phyloP scores from a whole-genome alignment of 2,113 vertebrate genomes.

The Sylvia atricapilla region DNA sequence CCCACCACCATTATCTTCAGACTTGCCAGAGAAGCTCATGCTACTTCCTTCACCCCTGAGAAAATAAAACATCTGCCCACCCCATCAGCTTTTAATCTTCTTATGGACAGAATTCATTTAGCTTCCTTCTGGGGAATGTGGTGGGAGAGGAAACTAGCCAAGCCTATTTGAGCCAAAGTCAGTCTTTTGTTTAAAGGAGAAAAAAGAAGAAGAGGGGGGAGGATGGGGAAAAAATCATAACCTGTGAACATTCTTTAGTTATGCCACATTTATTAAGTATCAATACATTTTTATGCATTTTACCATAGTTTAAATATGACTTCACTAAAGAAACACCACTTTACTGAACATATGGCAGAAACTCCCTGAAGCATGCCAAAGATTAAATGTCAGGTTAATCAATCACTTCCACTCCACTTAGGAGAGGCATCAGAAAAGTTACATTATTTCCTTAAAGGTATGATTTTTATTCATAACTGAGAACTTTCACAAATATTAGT shows the following conservation, averaged over 20 bases:
- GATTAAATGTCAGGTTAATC: conserved; percentile 40
- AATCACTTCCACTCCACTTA: background rate
- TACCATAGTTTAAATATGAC: background rate
- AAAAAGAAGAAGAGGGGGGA: background rate
- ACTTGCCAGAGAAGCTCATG: background rate
- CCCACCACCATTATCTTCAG: background rate
- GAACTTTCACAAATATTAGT: background rate
- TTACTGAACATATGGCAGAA: background rate
- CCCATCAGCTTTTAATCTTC: conserved; percentile 26
- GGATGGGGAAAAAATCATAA: background rate
- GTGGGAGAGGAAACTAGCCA: background rate
- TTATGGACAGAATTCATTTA: conserved; percentile 24
- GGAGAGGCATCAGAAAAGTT: background rate
- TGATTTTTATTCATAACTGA: background rate
- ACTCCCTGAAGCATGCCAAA: background rate
- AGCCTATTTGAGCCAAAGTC: background rate
- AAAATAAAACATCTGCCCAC: conserved; percentile 42
- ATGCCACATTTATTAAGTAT: background rate
- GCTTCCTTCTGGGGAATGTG: background rate
- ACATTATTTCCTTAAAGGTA: background rate
- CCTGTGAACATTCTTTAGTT: background rate
- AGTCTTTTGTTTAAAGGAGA: background rate
- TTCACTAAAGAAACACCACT: background rate
- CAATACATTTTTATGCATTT: background rate
- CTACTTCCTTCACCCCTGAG: background rate